Conservation (phyloP, 2,113 vertebrate genomes). For the Pagrus major region DNA sequence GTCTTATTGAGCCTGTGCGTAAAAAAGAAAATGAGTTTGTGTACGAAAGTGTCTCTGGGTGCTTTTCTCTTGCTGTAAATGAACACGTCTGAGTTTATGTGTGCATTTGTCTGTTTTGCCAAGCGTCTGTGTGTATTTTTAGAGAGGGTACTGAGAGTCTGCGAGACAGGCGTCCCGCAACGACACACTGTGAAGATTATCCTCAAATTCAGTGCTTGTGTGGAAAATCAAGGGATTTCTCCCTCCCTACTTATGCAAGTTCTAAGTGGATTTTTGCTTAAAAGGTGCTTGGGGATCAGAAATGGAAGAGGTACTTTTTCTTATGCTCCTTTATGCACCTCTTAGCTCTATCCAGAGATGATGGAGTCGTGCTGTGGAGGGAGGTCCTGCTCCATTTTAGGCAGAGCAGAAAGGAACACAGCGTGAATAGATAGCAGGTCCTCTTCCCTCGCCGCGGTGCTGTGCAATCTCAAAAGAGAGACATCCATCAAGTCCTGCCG, state of each 20-base stretch:
- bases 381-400: constrained; percentile 70
- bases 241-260: constrained; percentile 41
- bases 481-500: constrained; percentile 72
- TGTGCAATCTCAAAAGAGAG: constrained; percentile 66
- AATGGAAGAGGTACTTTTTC: constrained; percentile 53
- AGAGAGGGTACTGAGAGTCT: constrained; percentile 23
- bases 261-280: constrained; percentile 69
- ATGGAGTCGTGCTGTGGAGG: constrained; percentile 65
- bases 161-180: constrained; percentile 40
- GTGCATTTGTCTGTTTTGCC: constrained; percentile 36
- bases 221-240: constrained; percentile 64
- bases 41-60: neutral
- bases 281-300: constrained; percentile 66
- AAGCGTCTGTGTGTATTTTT: constrained; percentile 49
- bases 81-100: constrained; percentile 3
- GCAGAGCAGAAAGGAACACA: constrained; percentile 59
- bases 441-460: constrained; percentile 43
- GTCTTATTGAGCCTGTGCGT: constrained; percentile 50
- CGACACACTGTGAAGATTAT: constrained; percentile 63
- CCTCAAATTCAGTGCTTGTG: constrained; percentile 54
- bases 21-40: constrained; percentile 39
- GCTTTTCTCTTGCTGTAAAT: constrained; percentile 30
- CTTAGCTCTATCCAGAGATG: constrained; percentile 44
- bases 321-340: constrained; percentile 61
- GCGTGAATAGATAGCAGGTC: constrained; percentile 69